Base-by-base conservation (phyloP, 2,888 invertebrate genomes). In the Gonocerus acuteangulatus region DNA sequence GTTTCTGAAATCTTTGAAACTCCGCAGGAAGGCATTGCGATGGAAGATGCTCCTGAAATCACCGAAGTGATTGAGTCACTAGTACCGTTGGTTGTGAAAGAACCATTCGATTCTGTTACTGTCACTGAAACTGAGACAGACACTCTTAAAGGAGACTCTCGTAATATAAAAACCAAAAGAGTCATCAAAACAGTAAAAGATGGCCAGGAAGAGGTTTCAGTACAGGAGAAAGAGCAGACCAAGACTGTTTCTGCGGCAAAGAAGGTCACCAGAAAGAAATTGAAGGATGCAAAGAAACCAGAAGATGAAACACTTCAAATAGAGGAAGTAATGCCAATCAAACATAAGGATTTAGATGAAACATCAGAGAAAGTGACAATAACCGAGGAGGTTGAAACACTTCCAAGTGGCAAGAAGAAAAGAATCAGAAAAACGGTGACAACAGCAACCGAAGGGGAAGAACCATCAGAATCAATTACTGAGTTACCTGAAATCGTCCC, bases 31-130 rank as follows among this genome's bases (percentile, higher is more conserved):
- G 73, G 56, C 69, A 70, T 61, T 69, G 57, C 21, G 60, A 66
- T 52, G 13, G 61, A 63, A 9, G 62, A 66, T 15, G 42, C 51
- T 9, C 22, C 58, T 13, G n/a, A 32, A 67, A 71, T 71, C 65
- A 69, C 69, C 68, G 68, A 69, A 51, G 70, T 68, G 68, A 69
- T 71, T 64, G 69, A 67, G 61, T 71, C 69, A 68, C 69, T 71
- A 47, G 71, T 68, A 66, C 57, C 65, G 36, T 44, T 49, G 18
- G 21, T 56, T 19, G 58, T 60, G 7, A 71, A 74, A 64, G 72
- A 73, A 61, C 67, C 73, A 19, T 76, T 77, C 23, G 74, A 76
- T 68, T 70, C 74, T 65, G 73, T 77, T 1, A 73, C 75, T 65
- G 70, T 73, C 2, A 71, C 68, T 4, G 69, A 73, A 45, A 67